Evolutionary conservation across 1,140 invertebrate species (phyloP), one percentile per base, ranked within the genome.

Genomic region (Drosophila albomicans): DNA sequence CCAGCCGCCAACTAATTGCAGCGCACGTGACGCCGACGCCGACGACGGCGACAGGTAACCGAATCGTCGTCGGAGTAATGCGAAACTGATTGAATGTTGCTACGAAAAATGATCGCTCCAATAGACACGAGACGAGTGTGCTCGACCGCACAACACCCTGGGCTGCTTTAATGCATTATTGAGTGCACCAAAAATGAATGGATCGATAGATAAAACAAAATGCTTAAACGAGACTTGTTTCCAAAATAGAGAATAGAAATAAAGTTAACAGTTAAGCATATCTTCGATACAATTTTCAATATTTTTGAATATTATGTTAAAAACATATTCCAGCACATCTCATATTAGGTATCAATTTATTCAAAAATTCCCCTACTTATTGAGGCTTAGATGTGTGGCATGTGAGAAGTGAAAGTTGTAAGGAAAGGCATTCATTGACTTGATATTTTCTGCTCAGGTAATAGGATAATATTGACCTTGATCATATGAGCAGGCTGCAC

Each of bases 21-120:
- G 51, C 65, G 66, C 72, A 75, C 72, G 72, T 75, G 71, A 74
- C 57, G 71, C 16, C 56, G 38, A 25, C 8, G 48, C 32, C 32
- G 1, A 30, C 10, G 49, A 56, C 58, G 57, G 72, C 41, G 62
- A 58, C 48, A 6, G 51, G 72, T 75, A 75, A 75, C 66, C 35
- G 16, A 75, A 75, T 63, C 66, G 72, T 52, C 72, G 72, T 35
- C 66, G 49, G 45, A 49, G 72, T 75, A 78, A 78, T 78, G 75
- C 64, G 75, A 78, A 78, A 75, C 75, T 78, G 71, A 75, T 78
- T 78, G 71, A 78, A 69, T 69, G 64, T 69, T 57, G 59, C 35
- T 56, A 10, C 64, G 38, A 48, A 74, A 66, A 71, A 43, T 58
- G 35, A 64, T 70, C 58, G 35, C 58, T 52, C 5, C 11, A 25